Evolutionary conservation across 37 sponge, comb jelly and placozoan genomes (phyloP).

Genomic region (Petrosia ficiformis): DNA sequence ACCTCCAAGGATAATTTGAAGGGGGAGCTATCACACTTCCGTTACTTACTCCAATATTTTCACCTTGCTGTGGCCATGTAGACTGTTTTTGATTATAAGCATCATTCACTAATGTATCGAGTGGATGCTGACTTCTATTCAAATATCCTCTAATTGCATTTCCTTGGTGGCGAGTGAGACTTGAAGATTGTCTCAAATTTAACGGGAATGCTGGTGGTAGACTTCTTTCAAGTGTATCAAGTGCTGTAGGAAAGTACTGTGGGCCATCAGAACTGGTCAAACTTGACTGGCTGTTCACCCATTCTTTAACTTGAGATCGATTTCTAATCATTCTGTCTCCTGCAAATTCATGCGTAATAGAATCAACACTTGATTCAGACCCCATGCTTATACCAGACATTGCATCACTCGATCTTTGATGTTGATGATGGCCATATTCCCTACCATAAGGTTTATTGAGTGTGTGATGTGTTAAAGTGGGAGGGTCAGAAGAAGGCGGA

Average conservation of each 20-base stretch:
- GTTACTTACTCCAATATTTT: background rate
- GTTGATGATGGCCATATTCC: background rate
- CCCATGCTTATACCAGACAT: conserved; percentile 28
- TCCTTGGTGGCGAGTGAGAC: background rate
- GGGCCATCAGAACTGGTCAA: background rate
- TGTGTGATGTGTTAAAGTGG: background rate
- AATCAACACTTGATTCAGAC: conserved; percentile 42
- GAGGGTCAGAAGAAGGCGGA: conserved; percentile 29
- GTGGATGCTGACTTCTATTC: conserved; percentile 3
- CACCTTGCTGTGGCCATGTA: background rate
- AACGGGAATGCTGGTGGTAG: background rate
- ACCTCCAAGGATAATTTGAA: conserved; percentile 30
- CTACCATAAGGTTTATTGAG: conserved; percentile 7
- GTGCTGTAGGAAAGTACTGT: conserved; percentile 24
- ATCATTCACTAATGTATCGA: conserved; percentile 17
- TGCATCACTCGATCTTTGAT: background rate
- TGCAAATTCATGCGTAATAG: conserved; percentile 10
- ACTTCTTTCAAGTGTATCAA: background rate
- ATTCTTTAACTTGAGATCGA: background rate
- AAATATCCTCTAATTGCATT: background rate
- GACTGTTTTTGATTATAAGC: background rate
- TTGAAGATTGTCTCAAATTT: background rate
- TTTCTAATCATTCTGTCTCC: background rate
- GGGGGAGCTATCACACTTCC: background rate
- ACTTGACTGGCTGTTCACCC: background rate